A percentile compares a stretch with the other conserved stretches of the same genome.
These are phyloP conservation scores for Lanistes nyassanus DNA, from an alignment of 1,140 invertebrate genomes.

Conservation along the genomic window DNA sequence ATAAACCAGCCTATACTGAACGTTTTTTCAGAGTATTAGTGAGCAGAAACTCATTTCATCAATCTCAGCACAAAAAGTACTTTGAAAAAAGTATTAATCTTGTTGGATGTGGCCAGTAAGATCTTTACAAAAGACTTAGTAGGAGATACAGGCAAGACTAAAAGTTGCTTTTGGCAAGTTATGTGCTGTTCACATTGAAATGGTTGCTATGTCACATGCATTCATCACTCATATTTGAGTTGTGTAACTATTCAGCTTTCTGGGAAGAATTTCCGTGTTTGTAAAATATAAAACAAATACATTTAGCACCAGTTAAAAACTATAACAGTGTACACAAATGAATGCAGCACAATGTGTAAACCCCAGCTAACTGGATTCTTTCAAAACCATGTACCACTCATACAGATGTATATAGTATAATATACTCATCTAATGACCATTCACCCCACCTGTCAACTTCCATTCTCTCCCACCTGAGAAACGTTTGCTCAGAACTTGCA, in stretches of 20 bases:
- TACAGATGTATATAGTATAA: background rate
- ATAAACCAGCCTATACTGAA: background rate
- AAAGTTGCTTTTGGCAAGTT: constrained; percentile 21
- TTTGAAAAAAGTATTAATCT: too few relatives aligned
- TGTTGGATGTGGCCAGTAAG: too few relatives aligned
- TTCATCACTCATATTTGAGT: background rate
- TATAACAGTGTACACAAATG: constrained; percentile 16
- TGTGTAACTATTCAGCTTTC: background rate
- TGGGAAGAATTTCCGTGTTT: constrained; percentile 6
- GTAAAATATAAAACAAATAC: constrained; percentile 22
- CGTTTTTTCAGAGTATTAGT: too few relatives aligned
- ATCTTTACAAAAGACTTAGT: too few relatives aligned
- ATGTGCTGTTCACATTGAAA: background rate
- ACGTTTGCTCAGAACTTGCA: too few relatives aligned
- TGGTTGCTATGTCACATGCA: constrained; percentile 7
- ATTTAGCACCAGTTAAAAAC: constrained; percentile 25
- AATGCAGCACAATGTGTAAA: background rate
- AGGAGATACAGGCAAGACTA: constrained; percentile 15
- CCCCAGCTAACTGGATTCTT: background rate
- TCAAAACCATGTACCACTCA: background rate
- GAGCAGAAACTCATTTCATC: too few relatives aligned
- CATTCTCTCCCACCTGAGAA: too few relatives aligned
- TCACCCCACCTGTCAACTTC: background rate
- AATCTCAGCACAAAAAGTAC: too few relatives aligned
- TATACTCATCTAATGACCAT: background rate